Conservation (phyloP, 35 echinoderm and acorn worm species). For the Chiridota heheva region DNA sequence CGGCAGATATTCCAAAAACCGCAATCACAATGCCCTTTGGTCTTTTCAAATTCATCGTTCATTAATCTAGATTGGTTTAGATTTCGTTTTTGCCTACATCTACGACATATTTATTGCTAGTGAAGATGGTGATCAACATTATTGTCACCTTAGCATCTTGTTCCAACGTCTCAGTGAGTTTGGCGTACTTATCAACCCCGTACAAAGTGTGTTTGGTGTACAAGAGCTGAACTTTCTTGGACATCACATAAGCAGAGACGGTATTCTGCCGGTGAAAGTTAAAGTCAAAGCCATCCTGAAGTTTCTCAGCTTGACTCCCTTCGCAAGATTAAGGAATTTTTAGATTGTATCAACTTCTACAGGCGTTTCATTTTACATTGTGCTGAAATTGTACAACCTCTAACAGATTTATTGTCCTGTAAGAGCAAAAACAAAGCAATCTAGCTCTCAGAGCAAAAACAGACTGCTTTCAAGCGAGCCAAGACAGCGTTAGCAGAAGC, state of each 20-base stretch:
- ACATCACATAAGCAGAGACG: conserved; percentile 20
- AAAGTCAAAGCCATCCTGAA: conserved; percentile 31
- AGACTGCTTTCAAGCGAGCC: not conserved
- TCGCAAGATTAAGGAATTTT: conserved; percentile 6
- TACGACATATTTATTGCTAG: conserved; percentile 46
- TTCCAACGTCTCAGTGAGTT: conserved; percentile 34
- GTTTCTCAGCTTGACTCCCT: conserved; percentile 4
- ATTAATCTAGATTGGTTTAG: conserved; percentile 26
- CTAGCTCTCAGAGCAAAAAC: not conserved
- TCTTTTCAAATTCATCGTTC: conserved; percentile 2
- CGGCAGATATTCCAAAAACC: not conserved
- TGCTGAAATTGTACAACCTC: conserved; percentile 33
- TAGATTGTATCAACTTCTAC: conserved; percentile 16
- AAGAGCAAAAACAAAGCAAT: conserved; percentile 4
- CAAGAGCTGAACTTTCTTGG: conserved; percentile 41
- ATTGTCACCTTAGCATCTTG: not conserved
- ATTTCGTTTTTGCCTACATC: conserved; percentile 60
- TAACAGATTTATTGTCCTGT: conserved; percentile 19
- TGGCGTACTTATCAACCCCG: conserved; percentile 50
- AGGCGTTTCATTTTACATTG: conserved; percentile 21
- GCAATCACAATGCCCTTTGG: conserved; percentile 6
- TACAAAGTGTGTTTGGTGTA: conserved; percentile 45
- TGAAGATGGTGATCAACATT: not conserved
- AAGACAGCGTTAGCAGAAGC: not conserved
- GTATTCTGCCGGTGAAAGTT: not conserved